phyloP scores from a whole-genome alignment of 2,797 vertebrate species.

The Squalus acanthias region DNA sequence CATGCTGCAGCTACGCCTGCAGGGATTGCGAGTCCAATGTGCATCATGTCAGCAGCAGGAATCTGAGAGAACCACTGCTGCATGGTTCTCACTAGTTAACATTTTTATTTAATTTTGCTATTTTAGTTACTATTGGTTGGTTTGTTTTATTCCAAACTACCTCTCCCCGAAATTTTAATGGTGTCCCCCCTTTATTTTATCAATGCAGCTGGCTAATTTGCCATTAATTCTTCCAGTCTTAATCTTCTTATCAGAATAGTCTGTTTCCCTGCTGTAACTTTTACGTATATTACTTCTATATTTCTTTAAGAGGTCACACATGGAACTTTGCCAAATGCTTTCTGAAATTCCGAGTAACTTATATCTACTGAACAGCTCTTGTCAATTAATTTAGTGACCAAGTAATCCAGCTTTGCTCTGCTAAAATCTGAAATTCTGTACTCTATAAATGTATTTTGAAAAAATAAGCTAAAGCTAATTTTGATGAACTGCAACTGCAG shows the following conservation, averaged over 20 bases:
- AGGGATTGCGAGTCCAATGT: neutral
- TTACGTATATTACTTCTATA: neutral
- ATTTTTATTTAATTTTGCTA: neutral
- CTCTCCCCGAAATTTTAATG: neutral
- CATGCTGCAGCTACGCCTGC: neutral
- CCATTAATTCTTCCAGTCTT: neutral
- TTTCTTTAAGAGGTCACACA: neutral
- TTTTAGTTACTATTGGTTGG: neutral
- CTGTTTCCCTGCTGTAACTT: neutral
- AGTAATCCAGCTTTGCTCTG: too few relatives aligned
- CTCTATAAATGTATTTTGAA: neutral
- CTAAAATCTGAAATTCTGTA: neutral
- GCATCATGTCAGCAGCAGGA: neutral
- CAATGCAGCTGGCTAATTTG: neutral
- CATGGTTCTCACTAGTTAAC: neutral
- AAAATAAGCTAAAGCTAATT: neutral
- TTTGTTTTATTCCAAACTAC: neutral
- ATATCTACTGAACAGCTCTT: neutral
- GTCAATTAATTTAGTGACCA: neutral
- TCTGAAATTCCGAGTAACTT: neutral
- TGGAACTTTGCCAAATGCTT: neutral
- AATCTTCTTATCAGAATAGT: neutral
- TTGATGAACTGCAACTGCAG: neutral
- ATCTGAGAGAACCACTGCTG: neutral
- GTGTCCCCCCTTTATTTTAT: neutral